Evolutionary conservation across 2,113 vertebrate species (phyloP).

Genomic region (Oreochromis niloticus): DNA sequence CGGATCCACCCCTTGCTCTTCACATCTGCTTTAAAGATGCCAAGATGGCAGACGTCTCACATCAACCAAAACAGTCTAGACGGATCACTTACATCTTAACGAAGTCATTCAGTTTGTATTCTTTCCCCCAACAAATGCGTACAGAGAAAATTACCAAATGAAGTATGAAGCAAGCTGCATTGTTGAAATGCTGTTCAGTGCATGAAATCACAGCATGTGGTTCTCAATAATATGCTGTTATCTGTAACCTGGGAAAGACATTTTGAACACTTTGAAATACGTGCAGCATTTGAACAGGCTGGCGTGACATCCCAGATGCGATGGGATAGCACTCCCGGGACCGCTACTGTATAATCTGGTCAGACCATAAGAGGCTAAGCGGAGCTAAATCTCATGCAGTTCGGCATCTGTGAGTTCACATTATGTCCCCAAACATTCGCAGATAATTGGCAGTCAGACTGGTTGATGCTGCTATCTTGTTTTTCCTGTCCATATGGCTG

Average conservation of each 20-base stretch:
- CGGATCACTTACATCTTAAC: background rate
- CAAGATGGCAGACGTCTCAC: background rate
- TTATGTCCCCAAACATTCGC: background rate
- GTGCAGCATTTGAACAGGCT: background rate
- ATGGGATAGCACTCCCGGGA: background rate
- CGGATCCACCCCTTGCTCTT: background rate
- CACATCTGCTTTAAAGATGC: background rate
- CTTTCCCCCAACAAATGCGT: fast-evolving
- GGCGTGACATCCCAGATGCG: background rate
- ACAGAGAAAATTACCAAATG: background rate
- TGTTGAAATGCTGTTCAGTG: background rate
- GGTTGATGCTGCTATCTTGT: background rate
- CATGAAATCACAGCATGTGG: background rate
- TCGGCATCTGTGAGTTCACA: slow-evolving; percentile 24
- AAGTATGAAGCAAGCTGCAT: background rate
- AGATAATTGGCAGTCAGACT: background rate
- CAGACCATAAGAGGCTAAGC: background rate
- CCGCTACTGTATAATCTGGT: background rate
- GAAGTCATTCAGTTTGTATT: background rate
- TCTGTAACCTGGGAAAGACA: background rate
- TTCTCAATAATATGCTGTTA: background rate
- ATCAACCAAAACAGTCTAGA: background rate
- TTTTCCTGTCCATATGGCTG: background rate
- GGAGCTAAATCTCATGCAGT: background rate
- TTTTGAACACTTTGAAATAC: background rate